Evolutionary conservation across 2,113 vertebrate genomes (phyloP).

Genomic region (Oceanodroma tethys): DNA sequence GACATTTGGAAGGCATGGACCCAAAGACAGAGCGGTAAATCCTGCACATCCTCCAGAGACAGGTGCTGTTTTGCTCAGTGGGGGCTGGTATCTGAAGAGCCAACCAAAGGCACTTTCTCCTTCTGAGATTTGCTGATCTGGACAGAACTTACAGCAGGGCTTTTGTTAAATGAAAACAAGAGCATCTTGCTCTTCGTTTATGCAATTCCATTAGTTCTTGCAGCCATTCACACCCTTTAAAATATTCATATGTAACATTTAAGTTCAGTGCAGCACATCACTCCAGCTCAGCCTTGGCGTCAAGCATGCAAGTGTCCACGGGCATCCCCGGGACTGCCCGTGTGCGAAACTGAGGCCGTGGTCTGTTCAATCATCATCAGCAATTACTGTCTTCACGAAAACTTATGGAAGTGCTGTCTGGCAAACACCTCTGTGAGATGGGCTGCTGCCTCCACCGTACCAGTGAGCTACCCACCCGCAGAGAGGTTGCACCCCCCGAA

Average conservation of each 20-base stretch:
- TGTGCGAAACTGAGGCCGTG: accelerated
- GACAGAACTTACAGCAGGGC: neutral
- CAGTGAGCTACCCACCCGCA: neutral
- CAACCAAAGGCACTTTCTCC: neutral
- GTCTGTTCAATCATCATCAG: neutral
- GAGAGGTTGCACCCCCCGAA: neutral
- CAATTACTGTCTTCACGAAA: neutral
- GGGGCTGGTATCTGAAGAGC: neutral
- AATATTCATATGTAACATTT: neutral
- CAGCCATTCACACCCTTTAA: neutral
- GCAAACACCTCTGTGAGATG: too few species aligned
- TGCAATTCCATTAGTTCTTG: neutral
- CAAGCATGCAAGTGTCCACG: accelerated
- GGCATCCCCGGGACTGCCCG: neutral
- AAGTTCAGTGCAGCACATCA: neutral
- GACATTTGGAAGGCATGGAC: neutral
- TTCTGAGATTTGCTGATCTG: neutral
- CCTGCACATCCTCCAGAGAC: neutral
- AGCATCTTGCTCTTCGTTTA: neutral
- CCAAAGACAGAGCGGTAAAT: neutral
- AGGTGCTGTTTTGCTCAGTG: neutral
- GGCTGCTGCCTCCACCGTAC: neutral
- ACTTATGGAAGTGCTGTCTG: neutral
- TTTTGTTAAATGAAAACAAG: neutral
- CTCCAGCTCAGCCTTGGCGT: neutral